Evolutionary conservation across 2,113 vertebrate species (phyloP).

Genomic region (Furnarius figulus): DNA sequence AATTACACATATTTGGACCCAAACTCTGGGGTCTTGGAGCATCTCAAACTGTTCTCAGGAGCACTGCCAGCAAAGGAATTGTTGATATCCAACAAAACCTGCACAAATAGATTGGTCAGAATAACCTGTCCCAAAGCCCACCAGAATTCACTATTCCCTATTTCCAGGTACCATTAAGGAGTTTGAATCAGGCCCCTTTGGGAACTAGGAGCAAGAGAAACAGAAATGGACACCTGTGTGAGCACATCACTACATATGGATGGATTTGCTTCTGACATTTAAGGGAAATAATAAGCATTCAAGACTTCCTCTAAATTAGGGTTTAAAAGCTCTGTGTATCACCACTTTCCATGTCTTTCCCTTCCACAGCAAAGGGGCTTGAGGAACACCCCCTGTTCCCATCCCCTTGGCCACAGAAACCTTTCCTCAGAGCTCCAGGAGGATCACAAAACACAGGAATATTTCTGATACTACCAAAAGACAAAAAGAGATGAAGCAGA

Average conservation of each 20-base stretch:
- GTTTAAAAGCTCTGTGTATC: background rate
- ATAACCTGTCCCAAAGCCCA: background rate
- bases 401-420: background rate
- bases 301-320: background rate
- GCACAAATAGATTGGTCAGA: background rate
- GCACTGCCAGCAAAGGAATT: background rate
- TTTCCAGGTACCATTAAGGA: background rate
- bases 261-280: background rate
- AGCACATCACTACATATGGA: background rate
- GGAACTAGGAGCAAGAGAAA: background rate
- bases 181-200: background rate
- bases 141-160: background rate
- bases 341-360: background rate
- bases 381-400: background rate
- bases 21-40: background rate
- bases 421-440: background rate
- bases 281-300: background rate
- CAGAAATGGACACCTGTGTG: background rate
- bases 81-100: background rate
- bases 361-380: background rate
- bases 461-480: background rate
- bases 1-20: background rate
- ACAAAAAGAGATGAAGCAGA: background rate
- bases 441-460: background rate
- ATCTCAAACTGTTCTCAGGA: background rate